Base-by-base conservation (phyloP, 1,140 invertebrate genomes). In the Vollenhovia emeryi region DNA sequence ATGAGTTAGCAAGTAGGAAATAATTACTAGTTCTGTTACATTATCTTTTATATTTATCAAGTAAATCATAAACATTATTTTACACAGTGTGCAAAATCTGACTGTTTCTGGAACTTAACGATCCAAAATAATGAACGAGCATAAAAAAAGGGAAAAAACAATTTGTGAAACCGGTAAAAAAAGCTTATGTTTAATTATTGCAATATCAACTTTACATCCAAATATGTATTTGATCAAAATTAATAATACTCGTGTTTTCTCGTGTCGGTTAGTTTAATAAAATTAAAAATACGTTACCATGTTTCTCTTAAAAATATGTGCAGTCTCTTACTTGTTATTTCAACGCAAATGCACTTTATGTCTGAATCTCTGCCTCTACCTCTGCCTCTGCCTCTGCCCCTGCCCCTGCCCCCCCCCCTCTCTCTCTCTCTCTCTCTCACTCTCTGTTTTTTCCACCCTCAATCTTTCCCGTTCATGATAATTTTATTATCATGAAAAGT, bases 401-500 rank as follows among this genome's bases (percentile, higher is more conserved):
- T n/a, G n/a, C n/a, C n/a, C n/a, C n/a, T n/a, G n/a, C n/a, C n/a
- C n/a, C n/a, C n/a, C n/a, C n/a, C 24, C 0, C n/a, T 75, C n/a
- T 45, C 48, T 15, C 33, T 27, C 15, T 52, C 69, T 75, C 13
- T 43, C 33, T 27, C 15, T 52, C 69, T 75, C 13, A 24, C 68
- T 33, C 45, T 50, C 18, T 33, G 2, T 36, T 36, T 40, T 71
- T 57, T 50, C 71, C 8, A 9, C 40, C 62, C 71, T 76, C 5
- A 21, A 9, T 50, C 21, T 75, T 43, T 48, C 9, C 2, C 9
- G 52, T 48, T 79, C 36, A 85, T 57, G 24, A 62, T 85, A 86
- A 73, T 71, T 82, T 82, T 68, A 87, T 73, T 76, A 36, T n/a
- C n/a, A n/a, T 48, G 60, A 27, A 76, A 80, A 78, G 45, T 66